A percentile compares a stretch with the other conserved stretches of the same genome.
Conservation (phyloP, 1,140 invertebrate species). For the Plutomurus gul region DNA sequence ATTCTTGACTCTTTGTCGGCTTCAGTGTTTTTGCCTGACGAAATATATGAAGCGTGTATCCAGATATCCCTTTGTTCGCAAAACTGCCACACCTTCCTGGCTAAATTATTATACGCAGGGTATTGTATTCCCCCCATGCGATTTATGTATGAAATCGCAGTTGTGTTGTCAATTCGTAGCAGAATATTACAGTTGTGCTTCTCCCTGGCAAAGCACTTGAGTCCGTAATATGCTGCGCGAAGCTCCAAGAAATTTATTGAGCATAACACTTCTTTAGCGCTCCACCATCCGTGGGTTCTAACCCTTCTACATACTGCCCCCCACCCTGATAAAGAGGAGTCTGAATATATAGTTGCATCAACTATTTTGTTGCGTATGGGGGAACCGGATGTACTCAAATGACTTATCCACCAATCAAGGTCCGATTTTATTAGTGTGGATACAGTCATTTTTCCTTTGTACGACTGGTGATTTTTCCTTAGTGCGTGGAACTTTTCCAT, state of each 20-base stretch:
- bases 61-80: not conserved
- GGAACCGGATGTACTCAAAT: not conserved
- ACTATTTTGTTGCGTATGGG: not conserved
- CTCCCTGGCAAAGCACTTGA: not conserved
- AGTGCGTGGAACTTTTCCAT: not conserved
- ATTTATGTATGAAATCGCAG: not conserved
- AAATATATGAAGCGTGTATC: conserved; percentile 20
- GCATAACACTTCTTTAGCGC: not conserved
- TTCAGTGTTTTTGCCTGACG: too few species aligned
- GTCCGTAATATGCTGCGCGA: not conserved
- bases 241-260: not conserved
- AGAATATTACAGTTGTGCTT: not conserved
- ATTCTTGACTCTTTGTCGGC: too few species aligned
- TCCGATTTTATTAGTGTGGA: not conserved
- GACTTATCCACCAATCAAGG: conserved; percentile 16
- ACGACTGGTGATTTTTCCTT: not conserved
- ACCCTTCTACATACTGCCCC: not conserved
- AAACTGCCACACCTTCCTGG: not conserved
- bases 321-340: not conserved
- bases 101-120: not conserved
- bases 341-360: not conserved
- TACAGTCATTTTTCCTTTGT: not conserved
- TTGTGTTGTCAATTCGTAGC: not conserved
- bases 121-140: not conserved
- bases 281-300: not conserved